Evolutionary conservation across 2,797 vertebrate species (phyloP).

Genomic region (Champsocephalus gunnari): DNA sequence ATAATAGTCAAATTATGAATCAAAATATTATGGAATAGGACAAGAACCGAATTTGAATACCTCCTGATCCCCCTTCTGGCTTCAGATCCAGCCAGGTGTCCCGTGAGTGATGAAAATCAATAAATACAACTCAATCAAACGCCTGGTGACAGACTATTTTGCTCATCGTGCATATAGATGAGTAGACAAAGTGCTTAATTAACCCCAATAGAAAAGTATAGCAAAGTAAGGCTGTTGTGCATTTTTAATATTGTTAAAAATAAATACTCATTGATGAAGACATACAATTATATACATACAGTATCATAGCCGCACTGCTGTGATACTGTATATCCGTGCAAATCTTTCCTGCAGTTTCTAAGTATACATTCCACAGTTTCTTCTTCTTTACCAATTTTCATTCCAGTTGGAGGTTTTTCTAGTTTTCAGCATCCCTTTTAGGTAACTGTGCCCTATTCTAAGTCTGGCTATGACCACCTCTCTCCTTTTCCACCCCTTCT

Average conservation of each 20-base stretch:
- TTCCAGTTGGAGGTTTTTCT: no score
- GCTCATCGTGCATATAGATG: background rate
- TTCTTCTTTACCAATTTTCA: no score
- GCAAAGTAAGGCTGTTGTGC: background rate
- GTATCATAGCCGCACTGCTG: no score
- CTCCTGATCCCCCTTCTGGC: conserved; percentile 15
- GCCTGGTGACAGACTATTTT: conserved; percentile 26
- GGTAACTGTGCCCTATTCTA: no score
- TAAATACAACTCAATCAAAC: conserved; percentile 21
- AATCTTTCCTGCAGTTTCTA: background rate
- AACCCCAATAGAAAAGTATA: background rate
- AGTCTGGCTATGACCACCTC: no score
- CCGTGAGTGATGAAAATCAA: conserved; percentile 20
- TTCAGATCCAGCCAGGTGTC: conserved; percentile 6
- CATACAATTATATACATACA: background rate
- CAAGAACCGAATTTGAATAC: background rate
- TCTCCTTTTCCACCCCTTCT: no score
- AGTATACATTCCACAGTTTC: no score
- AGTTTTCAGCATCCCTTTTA: no score
- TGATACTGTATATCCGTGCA: background rate
- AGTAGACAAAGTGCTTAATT: background rate
- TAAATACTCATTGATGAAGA: background rate
- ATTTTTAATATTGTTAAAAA: background rate
- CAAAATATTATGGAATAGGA: conserved; percentile 11
- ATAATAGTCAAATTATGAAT: background rate